Evolutionary conservation across 2,797 vertebrate species (phyloP).

Genomic region (Pteronotus mesoamericanus): DNA sequence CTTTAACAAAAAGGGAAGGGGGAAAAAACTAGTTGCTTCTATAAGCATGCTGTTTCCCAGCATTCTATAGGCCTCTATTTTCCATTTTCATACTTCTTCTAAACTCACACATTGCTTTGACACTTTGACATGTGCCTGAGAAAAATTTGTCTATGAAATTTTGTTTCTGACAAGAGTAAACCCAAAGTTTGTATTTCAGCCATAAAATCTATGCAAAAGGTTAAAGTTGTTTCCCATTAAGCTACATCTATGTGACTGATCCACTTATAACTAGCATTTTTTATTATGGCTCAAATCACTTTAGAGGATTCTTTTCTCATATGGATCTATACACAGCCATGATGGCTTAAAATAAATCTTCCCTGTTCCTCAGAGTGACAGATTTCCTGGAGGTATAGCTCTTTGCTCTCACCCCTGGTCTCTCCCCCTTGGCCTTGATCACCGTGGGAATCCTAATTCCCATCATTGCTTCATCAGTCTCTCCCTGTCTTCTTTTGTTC

Average conservation of each 20-base stretch:
- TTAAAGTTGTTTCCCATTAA: background rate
- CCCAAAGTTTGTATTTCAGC: background rate
- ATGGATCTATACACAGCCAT: background rate
- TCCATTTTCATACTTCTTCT: background rate
- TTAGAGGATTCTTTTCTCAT: background rate
- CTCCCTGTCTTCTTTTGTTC: background rate
- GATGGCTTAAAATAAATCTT: background rate
- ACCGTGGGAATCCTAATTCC: background rate
- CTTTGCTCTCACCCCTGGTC: background rate
- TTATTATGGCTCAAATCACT: background rate
- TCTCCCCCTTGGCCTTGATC: background rate
- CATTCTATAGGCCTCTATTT: background rate
- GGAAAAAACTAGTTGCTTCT: background rate
- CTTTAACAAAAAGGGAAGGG: background rate
- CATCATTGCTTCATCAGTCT: background rate
- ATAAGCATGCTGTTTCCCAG: background rate
- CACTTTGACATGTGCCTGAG: background rate
- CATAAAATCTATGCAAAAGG: background rate
- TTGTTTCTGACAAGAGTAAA: constrained; percentile 30
- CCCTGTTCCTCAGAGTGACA: background rate
- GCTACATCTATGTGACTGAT: background rate
- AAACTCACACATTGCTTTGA: background rate
- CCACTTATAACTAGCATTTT: background rate
- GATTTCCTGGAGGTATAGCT: background rate
- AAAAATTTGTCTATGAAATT: background rate